Percentiles rank a stretch among this genome's conserved stretches.
These are phyloP conservation scores for Scaptomyza cyrtandrae DNA, from an alignment of 2,888 invertebrate genomes.

Conservation along the genomic window DNA sequence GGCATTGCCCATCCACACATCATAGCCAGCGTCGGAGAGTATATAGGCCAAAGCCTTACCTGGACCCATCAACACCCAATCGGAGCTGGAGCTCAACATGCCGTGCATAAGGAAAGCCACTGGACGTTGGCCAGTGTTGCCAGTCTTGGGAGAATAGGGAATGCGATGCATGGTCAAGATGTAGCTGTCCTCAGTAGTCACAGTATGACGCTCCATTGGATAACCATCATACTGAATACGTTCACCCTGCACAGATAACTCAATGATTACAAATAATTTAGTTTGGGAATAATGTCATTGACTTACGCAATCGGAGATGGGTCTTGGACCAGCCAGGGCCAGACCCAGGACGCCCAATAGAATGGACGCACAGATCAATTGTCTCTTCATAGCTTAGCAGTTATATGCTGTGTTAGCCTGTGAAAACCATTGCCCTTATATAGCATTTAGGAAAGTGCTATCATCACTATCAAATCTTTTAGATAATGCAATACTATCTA, in stretches of 20 bases:
- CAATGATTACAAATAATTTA: not conserved
- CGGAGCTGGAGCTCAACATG: conserved; percentile 74
- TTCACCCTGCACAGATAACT: conserved; percentile 57
- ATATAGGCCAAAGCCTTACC: conserved; percentile 74
- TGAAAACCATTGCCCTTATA: conserved; percentile 42
- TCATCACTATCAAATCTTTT: conserved; percentile 24
- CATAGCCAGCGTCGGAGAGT: conserved; percentile 88
- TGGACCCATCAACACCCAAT: conserved; percentile 76
- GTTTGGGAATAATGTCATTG: no score
- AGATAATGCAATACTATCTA: conserved; percentile 41
- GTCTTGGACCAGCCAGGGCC: conserved; percentile 48
- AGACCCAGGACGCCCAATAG: conserved; percentile 44
- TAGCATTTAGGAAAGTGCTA: conserved; percentile 29
- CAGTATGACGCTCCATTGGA: conserved; percentile 88
- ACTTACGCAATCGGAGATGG: conserved; percentile 79
- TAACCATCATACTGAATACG: conserved; percentile 85
- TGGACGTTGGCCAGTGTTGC: conserved; percentile 46
- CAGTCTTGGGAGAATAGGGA: conserved; percentile 84
- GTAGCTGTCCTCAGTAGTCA: conserved; percentile 92
- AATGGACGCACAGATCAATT: conserved; percentile 40
- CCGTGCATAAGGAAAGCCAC: conserved; percentile 80
- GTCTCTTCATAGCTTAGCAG: conserved; percentile 43
- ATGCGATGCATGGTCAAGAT: conserved; percentile 93
- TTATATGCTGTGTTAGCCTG: not conserved
- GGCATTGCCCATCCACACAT: conserved; percentile 93